Conservation (phyloP, 2,113 vertebrate species). For the Asarcornis scutulata region DNA sequence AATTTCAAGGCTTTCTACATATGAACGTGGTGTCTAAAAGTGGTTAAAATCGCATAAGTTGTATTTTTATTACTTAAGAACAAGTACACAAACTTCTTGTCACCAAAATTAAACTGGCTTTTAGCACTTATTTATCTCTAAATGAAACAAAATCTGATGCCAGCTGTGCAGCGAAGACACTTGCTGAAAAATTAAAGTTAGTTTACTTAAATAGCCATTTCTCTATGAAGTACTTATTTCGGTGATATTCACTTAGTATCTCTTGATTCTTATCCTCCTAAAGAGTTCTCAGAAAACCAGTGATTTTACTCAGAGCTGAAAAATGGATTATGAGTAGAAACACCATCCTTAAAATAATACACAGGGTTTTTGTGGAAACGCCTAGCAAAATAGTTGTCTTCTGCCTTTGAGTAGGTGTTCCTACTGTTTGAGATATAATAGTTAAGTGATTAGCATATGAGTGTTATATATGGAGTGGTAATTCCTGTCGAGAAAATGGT, state of each 20-base stretch:
- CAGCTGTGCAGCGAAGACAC: background rate
- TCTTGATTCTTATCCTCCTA: background rate
- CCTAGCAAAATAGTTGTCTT: background rate
- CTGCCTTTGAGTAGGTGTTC: background rate
- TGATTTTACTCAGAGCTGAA: background rate
- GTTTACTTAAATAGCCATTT: background rate
- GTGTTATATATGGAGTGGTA: too few relatives aligned
- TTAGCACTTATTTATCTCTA: background rate
- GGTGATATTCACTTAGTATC: background rate
- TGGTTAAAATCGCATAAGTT: background rate
- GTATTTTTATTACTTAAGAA: background rate
- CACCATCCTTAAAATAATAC: background rate
- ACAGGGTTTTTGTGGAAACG: background rate
- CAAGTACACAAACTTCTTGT: background rate
- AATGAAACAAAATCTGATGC: background rate
- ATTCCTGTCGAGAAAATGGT: too few relatives aligned
- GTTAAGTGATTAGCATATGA: background rate
- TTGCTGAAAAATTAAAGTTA: background rate
- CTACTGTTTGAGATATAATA: background rate
- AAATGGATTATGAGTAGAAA: background rate
- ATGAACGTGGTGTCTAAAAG: background rate
- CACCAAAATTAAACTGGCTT: background rate
- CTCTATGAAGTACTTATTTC: background rate
- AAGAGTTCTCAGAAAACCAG: background rate
- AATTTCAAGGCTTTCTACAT: background rate